A percentile compares a stretch with the other conserved stretches of the same genome.
phyloP scores from a whole-genome alignment of 2,797 vertebrate species.

The Myotis pilosus region DNA sequence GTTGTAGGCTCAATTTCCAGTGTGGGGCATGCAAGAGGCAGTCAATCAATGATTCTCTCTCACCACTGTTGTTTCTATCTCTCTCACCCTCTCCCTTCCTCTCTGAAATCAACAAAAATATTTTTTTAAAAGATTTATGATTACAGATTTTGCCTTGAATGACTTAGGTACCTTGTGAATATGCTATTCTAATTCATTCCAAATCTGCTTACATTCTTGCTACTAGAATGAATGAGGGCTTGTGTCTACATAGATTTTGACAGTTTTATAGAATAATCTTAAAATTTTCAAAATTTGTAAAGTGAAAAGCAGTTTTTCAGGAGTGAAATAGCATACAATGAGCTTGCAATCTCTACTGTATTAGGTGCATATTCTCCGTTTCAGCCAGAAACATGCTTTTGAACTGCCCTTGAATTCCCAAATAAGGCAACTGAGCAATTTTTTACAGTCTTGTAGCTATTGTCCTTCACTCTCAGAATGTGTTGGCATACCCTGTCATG shows the following conservation, averaged over 20 bases:
- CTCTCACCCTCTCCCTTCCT: too few relatives aligned
- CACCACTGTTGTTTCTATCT: too few relatives aligned
- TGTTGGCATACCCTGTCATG: background rate
- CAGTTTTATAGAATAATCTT: background rate
- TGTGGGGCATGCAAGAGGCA: too few relatives aligned
- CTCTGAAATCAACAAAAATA: too few relatives aligned
- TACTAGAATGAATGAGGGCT: background rate
- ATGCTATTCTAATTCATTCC: background rate
- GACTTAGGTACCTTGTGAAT: background rate
- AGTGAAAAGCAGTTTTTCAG: background rate
- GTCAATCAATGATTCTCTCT: too few relatives aligned
- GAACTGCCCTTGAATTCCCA: background rate
- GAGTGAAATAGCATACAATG: background rate
- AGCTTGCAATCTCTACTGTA: background rate
- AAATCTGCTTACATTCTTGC: background rate
- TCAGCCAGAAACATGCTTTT: background rate
- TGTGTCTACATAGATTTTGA: background rate
- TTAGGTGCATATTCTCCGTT: background rate
- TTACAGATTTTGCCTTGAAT: background rate
- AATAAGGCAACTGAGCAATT: background rate
- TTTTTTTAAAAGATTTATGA: background rate
- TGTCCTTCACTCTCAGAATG: background rate
- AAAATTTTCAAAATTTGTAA: background rate
- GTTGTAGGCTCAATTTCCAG: too few relatives aligned
- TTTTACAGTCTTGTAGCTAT: background rate